Conservation (phyloP, 2,113 vertebrate genomes). For the Syngnathoides biaculeatus region DNA sequence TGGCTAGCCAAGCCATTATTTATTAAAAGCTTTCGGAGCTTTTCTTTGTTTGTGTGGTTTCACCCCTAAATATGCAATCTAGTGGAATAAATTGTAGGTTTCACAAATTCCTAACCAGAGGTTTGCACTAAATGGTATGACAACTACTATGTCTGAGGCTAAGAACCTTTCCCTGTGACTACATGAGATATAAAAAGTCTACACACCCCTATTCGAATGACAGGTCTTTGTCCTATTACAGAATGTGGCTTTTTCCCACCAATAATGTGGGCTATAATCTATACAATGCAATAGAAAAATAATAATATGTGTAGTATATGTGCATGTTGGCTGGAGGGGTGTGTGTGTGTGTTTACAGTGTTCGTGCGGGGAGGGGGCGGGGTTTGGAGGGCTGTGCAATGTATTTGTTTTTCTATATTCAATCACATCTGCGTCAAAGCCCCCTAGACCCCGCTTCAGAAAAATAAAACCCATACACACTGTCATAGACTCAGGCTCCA, state of each 20-base stretch:
- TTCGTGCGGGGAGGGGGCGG: background rate
- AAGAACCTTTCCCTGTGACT: too few relatives aligned
- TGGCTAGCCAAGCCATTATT: background rate
- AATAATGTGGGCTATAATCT: background rate
- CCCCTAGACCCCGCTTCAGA: constrained; percentile 9
- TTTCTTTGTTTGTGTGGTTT: background rate
- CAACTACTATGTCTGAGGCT: too few relatives aligned
- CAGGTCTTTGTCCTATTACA: too few relatives aligned
- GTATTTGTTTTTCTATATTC: constrained; percentile 62
- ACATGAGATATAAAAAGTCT: too few relatives aligned
- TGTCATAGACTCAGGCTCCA: constrained; percentile 42
- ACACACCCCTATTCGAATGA: too few relatives aligned
- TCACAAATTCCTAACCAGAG: too few relatives aligned
- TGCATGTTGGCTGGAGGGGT: background rate
- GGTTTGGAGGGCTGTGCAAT: constrained; percentile 8
- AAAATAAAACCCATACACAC: constrained; percentile 14
- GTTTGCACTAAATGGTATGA: too few relatives aligned
- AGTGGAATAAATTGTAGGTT: too few relatives aligned
- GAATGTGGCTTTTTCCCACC: too few relatives aligned
- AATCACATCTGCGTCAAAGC: constrained; percentile 58
- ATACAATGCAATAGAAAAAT: background rate
- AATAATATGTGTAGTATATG: constrained; percentile 4
- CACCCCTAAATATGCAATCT: background rate
- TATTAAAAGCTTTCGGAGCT: background rate
- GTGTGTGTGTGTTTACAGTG: background rate